Conservation (phyloP, 2,888 invertebrate species). For the Synergus japonicus region DNA sequence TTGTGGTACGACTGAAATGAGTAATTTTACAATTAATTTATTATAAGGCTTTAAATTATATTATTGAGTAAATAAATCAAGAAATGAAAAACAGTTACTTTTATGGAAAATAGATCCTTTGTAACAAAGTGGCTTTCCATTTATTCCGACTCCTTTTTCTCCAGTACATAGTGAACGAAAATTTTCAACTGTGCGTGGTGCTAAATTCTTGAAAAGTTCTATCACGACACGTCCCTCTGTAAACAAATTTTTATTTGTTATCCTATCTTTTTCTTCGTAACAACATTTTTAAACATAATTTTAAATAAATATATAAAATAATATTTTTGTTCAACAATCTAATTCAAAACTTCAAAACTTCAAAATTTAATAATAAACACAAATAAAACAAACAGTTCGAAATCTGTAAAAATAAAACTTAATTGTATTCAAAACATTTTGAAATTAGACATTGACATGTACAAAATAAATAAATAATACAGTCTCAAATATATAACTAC, state of each 20-base stretch:
- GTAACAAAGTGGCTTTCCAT: conserved; percentile 88
- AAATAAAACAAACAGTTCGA: background rate
- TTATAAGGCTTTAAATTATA: background rate
- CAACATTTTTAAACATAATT: background rate
- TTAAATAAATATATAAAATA: background rate
- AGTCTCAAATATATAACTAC: too few species aligned
- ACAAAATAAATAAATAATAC: too few species aligned
- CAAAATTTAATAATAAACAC: background rate
- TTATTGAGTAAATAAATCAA: background rate
- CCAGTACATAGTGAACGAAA: conserved; percentile 95
- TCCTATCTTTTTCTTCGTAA: background rate
- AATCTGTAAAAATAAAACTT: background rate
- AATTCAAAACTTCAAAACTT: too few species aligned
- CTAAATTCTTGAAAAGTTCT: conserved; percentile 89
- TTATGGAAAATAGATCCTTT: conserved; percentile 90
- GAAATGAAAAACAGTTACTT: conserved; percentile 76
- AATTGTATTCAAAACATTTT: too few species aligned
- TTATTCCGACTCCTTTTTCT: conserved; percentile 86
- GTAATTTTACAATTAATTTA: conserved; percentile 29
- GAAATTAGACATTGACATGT: too few species aligned
- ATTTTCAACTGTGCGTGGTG: conserved; percentile 94
- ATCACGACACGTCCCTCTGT: conserved; percentile 90
- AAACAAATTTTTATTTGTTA: conserved; percentile 45
- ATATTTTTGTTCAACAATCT: background rate
- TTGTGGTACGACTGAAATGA: conserved; percentile 85